Conservation (phyloP, 2,888 invertebrate genomes). For the Disparrhopalites patrizii region DNA sequence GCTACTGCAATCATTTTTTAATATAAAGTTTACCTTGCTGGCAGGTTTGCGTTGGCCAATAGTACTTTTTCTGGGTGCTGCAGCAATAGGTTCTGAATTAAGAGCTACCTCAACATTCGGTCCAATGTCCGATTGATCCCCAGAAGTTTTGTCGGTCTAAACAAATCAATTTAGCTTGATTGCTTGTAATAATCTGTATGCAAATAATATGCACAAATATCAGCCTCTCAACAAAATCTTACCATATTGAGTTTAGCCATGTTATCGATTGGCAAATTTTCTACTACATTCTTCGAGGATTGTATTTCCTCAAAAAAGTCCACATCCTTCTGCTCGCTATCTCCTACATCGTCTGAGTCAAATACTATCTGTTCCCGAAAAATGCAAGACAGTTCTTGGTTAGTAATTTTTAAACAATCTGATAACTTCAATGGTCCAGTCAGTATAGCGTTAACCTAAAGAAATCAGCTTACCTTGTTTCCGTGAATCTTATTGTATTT, state of each 20-base stretch:
- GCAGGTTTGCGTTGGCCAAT: conserved; percentile 68
- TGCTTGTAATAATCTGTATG: too few relatives aligned
- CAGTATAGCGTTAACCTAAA: neutral
- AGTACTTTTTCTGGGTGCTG: conserved; percentile 60
- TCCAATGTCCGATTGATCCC: conserved; percentile 45
- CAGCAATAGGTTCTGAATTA: conserved; percentile 50
- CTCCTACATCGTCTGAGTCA: conserved; percentile 51
- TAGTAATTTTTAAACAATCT: neutral
- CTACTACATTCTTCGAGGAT: conserved; percentile 31
- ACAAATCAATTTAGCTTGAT: too few relatives aligned
- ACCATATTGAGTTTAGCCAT: conserved; percentile 37
- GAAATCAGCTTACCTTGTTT: conserved; percentile 64
- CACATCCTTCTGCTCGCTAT: conserved; percentile 61
- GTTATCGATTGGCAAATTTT: conserved; percentile 42
- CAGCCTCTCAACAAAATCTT: too few relatives aligned
- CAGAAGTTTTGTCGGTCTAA: neutral
- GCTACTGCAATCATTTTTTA: too few relatives aligned
- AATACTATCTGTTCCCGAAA: conserved; percentile 36
- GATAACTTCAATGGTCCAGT: neutral
- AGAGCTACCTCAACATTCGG: conserved; percentile 56
- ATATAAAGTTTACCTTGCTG: conserved; percentile 61
- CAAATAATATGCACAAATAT: too few relatives aligned
- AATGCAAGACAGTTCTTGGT: neutral
- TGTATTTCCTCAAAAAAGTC: conserved; percentile 84
- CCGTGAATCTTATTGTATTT: conserved; percentile 86